Evolutionary conservation across 1,140 invertebrate species (phyloP).

Genomic region (Liolophura sinensis): DNA sequence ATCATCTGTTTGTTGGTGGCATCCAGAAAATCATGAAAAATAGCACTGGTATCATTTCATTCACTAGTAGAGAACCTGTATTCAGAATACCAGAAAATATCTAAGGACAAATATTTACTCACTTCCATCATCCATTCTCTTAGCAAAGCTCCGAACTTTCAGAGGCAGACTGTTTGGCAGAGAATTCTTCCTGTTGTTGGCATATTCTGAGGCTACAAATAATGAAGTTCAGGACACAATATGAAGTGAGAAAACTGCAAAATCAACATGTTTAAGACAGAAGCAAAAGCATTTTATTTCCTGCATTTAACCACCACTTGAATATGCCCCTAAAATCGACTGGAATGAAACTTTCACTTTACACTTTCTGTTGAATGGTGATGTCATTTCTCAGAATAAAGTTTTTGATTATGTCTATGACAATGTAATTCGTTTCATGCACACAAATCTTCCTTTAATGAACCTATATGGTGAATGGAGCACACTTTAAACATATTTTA

Average conservation of each 20-base stretch:
- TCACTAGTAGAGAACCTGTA: neutral
- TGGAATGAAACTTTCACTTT: too few species aligned
- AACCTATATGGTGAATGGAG: neutral
- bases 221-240: constrained; percentile 10
- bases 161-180: constrained; percentile 83
- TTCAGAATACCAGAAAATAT: constrained; percentile 4
- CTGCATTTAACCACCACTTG: too few species aligned
- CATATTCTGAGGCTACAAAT: constrained; percentile 74
- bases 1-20: too few species aligned
- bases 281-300: too few species aligned
- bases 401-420: neutral
- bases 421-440: neutral
- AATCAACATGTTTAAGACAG: too few species aligned
- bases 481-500: neutral
- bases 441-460: too few species aligned
- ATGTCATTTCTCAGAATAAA: too few species aligned
- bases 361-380: neutral
- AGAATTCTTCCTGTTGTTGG: constrained; percentile 86
- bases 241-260: too few species aligned
- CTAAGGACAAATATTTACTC: constrained; percentile 50
- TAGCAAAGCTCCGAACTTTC: constrained; percentile 88
- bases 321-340: too few species aligned
- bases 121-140: constrained; percentile 96
- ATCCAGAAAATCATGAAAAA: neutral
- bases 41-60: neutral